Evolutionary conservation across 2,797 vertebrate genomes (phyloP).

Genomic region (Odontamblyopus rebecca): DNA sequence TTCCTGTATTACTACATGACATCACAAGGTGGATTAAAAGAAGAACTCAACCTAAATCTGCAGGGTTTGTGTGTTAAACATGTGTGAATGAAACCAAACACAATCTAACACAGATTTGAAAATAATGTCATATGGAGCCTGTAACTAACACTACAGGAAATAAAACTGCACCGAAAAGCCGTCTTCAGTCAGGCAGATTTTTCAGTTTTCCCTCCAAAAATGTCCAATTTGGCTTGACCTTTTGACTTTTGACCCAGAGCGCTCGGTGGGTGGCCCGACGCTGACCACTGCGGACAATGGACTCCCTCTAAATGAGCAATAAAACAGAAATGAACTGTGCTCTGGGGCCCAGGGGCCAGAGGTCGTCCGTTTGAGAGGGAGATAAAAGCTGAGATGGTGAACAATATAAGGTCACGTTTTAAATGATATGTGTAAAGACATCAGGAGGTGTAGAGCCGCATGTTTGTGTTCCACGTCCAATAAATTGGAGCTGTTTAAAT

Average conservation of each 20-base stretch:
- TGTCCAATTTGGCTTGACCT: slow-evolving; percentile 54
- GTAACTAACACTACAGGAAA: slow-evolving; percentile 21
- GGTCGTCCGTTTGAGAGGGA: background rate
- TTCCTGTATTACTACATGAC: too few relatives aligned
- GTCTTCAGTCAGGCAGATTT: slow-evolving; percentile 1
- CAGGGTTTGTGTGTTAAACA: too few relatives aligned
- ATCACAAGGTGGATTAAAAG: too few relatives aligned
- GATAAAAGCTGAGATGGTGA: background rate
- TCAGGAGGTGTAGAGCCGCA: background rate
- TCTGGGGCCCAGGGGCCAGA: slow-evolving; percentile 27
- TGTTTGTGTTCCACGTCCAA: background rate
- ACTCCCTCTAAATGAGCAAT: background rate
- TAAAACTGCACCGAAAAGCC: slow-evolving; percentile 8
- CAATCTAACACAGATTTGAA: too few relatives aligned
- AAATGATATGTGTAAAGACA: background rate
- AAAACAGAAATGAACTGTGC: slow-evolving; percentile 33
- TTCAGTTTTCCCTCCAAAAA: slow-evolving; percentile 54
- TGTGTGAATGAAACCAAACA: too few relatives aligned
- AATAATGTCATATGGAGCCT: too few relatives aligned
- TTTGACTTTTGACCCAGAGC: slow-evolving; percentile 58
- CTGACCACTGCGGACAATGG: slow-evolving; percentile 39
- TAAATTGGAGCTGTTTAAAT: background rate
- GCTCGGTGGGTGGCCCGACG: slow-evolving; percentile 71
- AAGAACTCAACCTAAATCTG: too few relatives aligned
- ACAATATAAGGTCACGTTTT: background rate